Evolutionary conservation across 35 echinoderm and acorn worm genomes (phyloP).

Genomic region (Nesometra sesokonis): DNA sequence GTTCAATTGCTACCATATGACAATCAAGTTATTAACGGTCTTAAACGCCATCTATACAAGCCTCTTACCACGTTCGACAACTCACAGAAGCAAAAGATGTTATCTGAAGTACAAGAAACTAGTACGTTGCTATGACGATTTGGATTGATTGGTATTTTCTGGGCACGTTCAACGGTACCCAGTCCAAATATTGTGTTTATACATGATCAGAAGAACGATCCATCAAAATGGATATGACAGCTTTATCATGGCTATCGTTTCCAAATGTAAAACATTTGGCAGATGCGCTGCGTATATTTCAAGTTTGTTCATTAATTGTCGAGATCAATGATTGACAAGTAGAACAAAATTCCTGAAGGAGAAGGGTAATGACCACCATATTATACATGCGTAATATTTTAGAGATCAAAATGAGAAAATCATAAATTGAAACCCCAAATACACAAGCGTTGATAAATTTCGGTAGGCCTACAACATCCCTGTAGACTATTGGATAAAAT

Average conservation of each 20-base stretch:
- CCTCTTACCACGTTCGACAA: not conserved
- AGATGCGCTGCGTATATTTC: not conserved
- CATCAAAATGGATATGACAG: not conserved
- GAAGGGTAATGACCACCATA: not conserved
- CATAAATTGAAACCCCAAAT: no score
- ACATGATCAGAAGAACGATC: not conserved
- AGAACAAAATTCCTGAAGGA: not conserved
- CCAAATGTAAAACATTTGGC: not conserved
- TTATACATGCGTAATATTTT: not conserved
- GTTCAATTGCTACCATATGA: not conserved
- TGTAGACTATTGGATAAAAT: no score
- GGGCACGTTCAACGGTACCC: not conserved
- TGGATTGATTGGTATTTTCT: not conserved
- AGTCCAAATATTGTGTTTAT: not conserved
- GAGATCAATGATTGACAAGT: not conserved
- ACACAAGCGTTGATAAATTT: no score
- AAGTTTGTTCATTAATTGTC: not conserved
- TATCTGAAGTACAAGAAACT: not conserved
- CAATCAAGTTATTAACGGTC: not conserved
- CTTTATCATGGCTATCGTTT: not conserved
- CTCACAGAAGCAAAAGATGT: not conserved
- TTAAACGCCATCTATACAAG: not conserved
- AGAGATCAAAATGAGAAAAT: no score
- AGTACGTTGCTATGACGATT: not conserved
- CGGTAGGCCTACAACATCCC: no score